These are phyloP conservation scores for Cathartes aura DNA, from an alignment of 2,113 vertebrate species.

Conservation along the genomic window DNA sequence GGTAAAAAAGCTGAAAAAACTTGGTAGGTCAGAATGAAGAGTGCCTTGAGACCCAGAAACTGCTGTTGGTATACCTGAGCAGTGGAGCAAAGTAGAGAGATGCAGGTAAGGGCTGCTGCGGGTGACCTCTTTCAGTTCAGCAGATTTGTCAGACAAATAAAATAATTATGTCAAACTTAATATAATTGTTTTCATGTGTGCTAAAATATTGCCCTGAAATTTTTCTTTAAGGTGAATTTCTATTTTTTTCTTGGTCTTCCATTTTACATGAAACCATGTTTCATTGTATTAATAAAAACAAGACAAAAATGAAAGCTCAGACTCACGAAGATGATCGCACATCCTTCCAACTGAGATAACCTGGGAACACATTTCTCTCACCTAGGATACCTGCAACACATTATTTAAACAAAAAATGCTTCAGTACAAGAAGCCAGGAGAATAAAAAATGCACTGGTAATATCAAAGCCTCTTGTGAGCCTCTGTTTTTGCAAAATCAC, in stretches of 20 bases:
- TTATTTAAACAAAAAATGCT: neutral
- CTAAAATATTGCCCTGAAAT: neutral
- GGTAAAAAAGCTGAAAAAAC: neutral
- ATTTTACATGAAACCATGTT: neutral
- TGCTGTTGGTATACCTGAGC: neutral
- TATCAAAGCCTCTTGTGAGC: neutral
- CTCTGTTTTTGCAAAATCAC: neutral
- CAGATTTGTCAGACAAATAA: neutral
- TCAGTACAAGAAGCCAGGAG: neutral
- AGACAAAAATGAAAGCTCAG: neutral
- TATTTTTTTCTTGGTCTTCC: neutral
- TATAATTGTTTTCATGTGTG: neutral
- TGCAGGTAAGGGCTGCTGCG: neutral
- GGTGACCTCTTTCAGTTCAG: neutral
- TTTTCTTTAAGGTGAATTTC: neutral
- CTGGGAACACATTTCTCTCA: neutral
- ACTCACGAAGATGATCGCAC: fast-evolving
- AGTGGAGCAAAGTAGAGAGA: neutral
- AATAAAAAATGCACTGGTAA: neutral
- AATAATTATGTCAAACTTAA: neutral
- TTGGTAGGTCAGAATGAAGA: neutral
- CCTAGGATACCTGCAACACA: neutral
- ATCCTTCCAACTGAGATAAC: neutral
- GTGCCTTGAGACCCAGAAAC: neutral
- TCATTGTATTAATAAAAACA: neutral